Percentiles rank a stretch among this genome's conserved stretches.
Evolutionary conservation across 2,888 invertebrate genomes (phyloP).

Genomic region (Cetonia aurata): DNA sequence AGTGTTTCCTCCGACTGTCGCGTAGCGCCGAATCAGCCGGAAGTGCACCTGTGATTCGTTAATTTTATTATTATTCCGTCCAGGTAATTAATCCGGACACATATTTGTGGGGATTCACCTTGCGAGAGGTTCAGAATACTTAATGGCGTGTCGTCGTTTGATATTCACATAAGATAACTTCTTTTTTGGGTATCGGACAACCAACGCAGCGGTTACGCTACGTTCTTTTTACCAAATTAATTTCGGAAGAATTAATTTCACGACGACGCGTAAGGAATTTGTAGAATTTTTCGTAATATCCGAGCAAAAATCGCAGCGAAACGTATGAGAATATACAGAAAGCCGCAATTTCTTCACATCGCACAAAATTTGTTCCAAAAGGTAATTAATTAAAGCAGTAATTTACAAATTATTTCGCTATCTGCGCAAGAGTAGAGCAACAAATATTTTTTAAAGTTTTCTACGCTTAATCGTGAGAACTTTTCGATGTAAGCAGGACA

Average conservation of each 20-base stretch:
- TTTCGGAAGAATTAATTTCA: no score
- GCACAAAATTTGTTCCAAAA: conserved; percentile 15
- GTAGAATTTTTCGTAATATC: background rate
- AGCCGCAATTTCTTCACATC: conserved; percentile 17
- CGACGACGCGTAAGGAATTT: background rate
- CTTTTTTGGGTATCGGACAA: no score
- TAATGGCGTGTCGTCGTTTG: no score
- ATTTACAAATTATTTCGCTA: conserved; percentile 20
- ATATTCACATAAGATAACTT: no score
- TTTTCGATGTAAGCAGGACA: background rate
- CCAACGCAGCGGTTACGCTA: no score
- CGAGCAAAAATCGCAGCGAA: background rate
- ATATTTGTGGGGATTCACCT: conserved; percentile 49
- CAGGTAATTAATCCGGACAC: conserved; percentile 57
- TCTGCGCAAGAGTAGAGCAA: background rate
- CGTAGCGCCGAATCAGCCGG: conserved; percentile 52
- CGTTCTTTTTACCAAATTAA: no score
- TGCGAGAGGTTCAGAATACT: background rate
- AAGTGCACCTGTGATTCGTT: conserved; percentile 60
- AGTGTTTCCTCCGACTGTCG: conserved; percentile 39
- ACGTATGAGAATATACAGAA: conserved; percentile 5
- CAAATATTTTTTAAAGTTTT: background rate
- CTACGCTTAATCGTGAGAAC: conserved; percentile 19
- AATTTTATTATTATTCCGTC: conserved; percentile 59
- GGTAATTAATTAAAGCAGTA: conserved; percentile 22